Conservation (phyloP, 1,140 invertebrate species). For the Bombus huntii region DNA sequence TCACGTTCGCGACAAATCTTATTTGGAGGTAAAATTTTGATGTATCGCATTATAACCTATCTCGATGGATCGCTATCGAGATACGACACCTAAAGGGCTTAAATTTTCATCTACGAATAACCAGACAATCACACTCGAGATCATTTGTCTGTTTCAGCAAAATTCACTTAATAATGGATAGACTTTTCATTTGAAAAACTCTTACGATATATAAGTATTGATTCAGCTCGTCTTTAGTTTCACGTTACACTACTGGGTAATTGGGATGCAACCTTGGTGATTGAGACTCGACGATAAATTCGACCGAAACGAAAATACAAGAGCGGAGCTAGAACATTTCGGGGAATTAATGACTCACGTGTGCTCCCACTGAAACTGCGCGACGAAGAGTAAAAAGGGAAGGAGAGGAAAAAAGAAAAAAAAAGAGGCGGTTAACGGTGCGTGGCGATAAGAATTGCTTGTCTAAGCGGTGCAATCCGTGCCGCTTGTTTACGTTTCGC, state of each 20-base stretch:
- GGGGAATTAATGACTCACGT: conserved; percentile 41
- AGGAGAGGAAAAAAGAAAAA: background rate
- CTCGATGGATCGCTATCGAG: background rate
- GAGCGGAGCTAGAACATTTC: conserved; percentile 19
- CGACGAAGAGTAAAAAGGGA: background rate
- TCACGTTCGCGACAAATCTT: background rate
- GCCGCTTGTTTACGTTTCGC: conserved; percentile 11
- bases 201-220: background rate
- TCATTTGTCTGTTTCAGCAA: background rate
- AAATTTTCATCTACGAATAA: background rate
- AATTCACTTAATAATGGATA: background rate
- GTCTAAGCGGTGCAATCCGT: conserved; percentile 12
- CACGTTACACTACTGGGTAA: background rate
- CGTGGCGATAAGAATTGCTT: conserved; percentile 43
- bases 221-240: background rate
- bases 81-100: background rate
- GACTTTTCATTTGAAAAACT: background rate
- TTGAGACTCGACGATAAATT: conserved; percentile 28
- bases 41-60: background rate
- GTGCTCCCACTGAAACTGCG: background rate
- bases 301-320: conserved; percentile 22
- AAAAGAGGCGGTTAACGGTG: background rate
- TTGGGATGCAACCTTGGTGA: conserved; percentile 18
- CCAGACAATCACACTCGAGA: background rate
- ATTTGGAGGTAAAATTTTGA: background rate